Conservation (phyloP, 2,888 invertebrate species). For the Tenthredo scrophulariae region DNA sequence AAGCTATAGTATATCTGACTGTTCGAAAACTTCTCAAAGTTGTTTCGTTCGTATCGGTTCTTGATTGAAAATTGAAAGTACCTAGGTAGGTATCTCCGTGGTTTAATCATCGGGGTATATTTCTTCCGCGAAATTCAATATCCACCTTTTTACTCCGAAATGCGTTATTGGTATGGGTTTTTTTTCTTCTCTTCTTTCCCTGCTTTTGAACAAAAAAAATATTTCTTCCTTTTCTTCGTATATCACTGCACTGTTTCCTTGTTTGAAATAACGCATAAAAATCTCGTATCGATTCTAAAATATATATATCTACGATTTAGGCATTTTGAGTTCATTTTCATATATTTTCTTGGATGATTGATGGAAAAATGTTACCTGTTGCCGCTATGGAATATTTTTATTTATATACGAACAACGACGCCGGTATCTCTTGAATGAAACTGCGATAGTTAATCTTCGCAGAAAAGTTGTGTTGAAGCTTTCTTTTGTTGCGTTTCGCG, state of each 20-base stretch:
- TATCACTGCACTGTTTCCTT: not conserved
- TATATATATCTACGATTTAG: not conserved
- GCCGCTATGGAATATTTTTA: not conserved
- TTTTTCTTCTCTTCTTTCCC: not conserved
- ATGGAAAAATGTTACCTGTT: conserved; percentile 22
- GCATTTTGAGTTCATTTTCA: not conserved
- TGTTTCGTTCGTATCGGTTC: not conserved
- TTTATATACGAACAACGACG: not conserved
- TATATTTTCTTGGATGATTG: not conserved
- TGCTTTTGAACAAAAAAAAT: no score
- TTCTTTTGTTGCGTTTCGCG: not conserved
- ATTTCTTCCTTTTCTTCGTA: not conserved
- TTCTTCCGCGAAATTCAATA: conserved; percentile 5
- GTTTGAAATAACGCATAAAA: not conserved
- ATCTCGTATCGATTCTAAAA: not conserved
- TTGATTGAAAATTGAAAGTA: conserved; percentile 14
- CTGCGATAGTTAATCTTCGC: not conserved
- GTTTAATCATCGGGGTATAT: conserved; percentile 37
- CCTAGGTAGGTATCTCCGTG: not conserved
- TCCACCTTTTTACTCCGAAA: not conserved
- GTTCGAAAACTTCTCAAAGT: not conserved
- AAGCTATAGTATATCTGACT: not conserved
- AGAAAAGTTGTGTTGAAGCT: not conserved
- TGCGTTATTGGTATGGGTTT: not conserved
- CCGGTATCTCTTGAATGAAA: not conserved